Conservation (phyloP, 2,888 invertebrate species). For the Sarcophaga rosellei region DNA sequence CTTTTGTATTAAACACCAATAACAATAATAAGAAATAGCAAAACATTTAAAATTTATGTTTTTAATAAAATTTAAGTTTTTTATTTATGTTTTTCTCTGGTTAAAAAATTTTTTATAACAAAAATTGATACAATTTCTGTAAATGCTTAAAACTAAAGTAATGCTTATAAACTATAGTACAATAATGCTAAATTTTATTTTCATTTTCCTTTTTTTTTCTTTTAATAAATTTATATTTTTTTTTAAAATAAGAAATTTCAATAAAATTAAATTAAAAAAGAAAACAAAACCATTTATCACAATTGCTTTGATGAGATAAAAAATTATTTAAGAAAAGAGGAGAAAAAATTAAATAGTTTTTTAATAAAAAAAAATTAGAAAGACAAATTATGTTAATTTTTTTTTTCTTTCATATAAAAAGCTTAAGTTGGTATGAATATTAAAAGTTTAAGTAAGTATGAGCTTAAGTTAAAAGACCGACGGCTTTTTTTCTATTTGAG, state of each 20-base stretch:
- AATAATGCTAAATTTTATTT: constrained; percentile 55
- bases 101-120: constrained; percentile 63
- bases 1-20: background rate
- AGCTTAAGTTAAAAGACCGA: constrained; percentile 30
- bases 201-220: constrained; percentile 20
- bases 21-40: background rate
- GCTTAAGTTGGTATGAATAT: constrained; percentile 3
- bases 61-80: constrained; percentile 35
- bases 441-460: constrained; percentile 7
- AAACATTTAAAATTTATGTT: background rate
- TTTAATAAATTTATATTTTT: constrained; percentile 26
- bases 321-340: constrained; percentile 28
- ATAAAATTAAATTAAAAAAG: constrained; percentile 29
- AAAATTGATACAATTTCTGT: constrained; percentile 78
- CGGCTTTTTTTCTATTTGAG: constrained; percentile 40
- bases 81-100: constrained; percentile 65
- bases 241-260: constrained; percentile 27
- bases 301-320: constrained; percentile 79
- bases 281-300: constrained; percentile 77
- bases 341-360: constrained; percentile 16
- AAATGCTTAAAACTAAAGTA: constrained; percentile 63
- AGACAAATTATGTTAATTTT: background rate
- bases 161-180: constrained; percentile 62
- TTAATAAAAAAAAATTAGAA: background rate
- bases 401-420: constrained; percentile 5